Conservation (phyloP, 2,888 invertebrate genomes). For the Thymelicus lineola region DNA sequence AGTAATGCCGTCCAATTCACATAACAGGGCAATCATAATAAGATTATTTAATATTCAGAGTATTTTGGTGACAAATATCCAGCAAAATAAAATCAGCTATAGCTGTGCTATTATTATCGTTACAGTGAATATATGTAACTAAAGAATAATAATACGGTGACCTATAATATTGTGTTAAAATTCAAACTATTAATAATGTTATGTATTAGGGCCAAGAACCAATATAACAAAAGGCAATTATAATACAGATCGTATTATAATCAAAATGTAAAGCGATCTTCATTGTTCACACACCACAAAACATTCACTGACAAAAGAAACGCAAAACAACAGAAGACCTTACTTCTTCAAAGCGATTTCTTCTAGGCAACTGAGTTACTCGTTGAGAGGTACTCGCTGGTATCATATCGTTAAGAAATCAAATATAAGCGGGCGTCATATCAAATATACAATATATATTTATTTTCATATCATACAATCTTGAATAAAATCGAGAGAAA, state of each 20-base stretch:
- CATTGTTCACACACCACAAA: neutral
- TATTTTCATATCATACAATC: too few relatives aligned
- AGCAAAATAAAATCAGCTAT: too few relatives aligned
- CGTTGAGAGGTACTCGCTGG: too few relatives aligned
- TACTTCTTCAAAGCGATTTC: neutral
- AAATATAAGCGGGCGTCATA: too few relatives aligned
- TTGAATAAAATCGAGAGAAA: too few relatives aligned
- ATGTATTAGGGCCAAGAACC: neutral
- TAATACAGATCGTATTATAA: neutral
- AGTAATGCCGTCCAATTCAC: neutral
- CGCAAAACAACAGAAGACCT: constrained; percentile 2
- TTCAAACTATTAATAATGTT: neutral
- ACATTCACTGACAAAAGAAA: neutral
- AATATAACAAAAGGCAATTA: neutral
- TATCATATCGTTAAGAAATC: too few relatives aligned
- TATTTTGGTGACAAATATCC: too few relatives aligned
- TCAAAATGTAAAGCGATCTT: neutral
- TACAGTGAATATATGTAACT: too few relatives aligned
- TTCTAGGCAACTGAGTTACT: neutral
- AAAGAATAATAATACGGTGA: too few relatives aligned
- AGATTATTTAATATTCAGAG: constrained; percentile 4
- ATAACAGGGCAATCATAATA: constrained; percentile 2
- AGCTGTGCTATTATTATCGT: too few relatives aligned
- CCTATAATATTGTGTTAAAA: neutral
- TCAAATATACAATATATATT: too few relatives aligned